phyloP scores from a whole-genome alignment of 2,797 vertebrate genomes.

The Furcifer pardalis region DNA sequence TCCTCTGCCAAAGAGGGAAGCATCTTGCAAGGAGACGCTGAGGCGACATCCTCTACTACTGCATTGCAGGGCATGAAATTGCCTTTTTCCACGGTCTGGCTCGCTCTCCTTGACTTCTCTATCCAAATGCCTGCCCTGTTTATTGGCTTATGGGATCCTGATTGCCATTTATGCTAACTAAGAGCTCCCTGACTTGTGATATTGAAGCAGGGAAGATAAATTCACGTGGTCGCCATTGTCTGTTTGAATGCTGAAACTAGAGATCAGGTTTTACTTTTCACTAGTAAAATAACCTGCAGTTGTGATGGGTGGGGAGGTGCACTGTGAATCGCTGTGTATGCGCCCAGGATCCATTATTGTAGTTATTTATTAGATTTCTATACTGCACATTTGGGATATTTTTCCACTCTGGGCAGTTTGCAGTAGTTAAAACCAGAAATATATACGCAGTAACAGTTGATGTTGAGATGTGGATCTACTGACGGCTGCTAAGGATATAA shows the following conservation, averaged over 20 bases:
- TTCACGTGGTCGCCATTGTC: conserved; percentile 34
- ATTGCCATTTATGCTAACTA: conserved; percentile 8
- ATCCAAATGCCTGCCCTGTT: conserved; percentile 34
- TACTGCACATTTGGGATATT: too few relatives aligned
- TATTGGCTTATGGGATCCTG: conserved; percentile 17
- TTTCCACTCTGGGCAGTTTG: too few relatives aligned
- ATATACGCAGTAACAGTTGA: too few relatives aligned
- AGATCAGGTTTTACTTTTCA: conserved; percentile 11
- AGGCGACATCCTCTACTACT: conserved; percentile 46
- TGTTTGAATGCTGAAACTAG: background rate
- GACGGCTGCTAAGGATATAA: too few relatives aligned
- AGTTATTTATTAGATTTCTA: too few relatives aligned
- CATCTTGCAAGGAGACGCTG: conserved; percentile 27
- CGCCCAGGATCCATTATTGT: background rate
- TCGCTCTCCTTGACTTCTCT: conserved; percentile 34
- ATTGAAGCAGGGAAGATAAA: background rate
- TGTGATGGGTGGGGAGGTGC: background rate
- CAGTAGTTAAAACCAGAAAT: too few relatives aligned
- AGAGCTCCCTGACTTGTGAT: conserved; percentile 20
- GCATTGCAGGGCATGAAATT: conserved; percentile 57
- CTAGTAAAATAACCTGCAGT: background rate
- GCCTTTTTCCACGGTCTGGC: background rate
- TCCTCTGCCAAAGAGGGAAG: conserved; percentile 42
- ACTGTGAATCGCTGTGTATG: background rate
- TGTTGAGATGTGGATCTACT: too few relatives aligned